Base-by-base conservation (phyloP, 2,113 vertebrate species). In the Apaloderma vittatum region DNA sequence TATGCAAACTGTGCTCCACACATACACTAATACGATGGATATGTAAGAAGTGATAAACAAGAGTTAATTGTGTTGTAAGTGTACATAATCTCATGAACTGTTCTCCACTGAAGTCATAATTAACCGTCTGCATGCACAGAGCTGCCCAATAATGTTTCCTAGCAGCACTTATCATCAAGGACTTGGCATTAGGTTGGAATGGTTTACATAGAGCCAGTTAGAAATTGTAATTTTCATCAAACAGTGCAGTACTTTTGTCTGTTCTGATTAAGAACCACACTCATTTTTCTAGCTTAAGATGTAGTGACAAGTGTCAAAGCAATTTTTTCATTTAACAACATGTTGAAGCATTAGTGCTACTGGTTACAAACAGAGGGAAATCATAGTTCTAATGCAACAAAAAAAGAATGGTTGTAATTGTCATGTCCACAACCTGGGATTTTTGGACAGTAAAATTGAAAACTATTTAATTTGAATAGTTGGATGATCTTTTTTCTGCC, bases 1-100 rank as follows among this genome's bases (percentile, higher is more conserved):
- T 67, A 59, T 54, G 67, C 70, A 59, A 86, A 73, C 81, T 89
- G 74, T 91, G 91, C 61, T 93, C 58, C 40, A 66, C 59, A 70
- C 79, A 61, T 81, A 46, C 24, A 21, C 45, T 49, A 90, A 82
- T 14, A 29, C 61, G 92, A 86, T 62, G 36, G 66, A 86, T 97
- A 86, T 61, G 59, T 32, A 52, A 74, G 85, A 97, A 97, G 95
- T 54, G 15, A 96, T 93, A 96, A 96, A 88, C 52, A 91, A 91
- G 87, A 96, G 74, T 94, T 98, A 97, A 97, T 97, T 96, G 85
- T 72, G 11, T 95, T 94, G 77, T 95, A 97, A 97, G 61, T 92
- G 65, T 95, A 51, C 79, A 78, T 92, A 96, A 97, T 97, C 85
- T 97, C 80, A 55, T 90, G 93, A 97, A 86, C 93, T 58, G 34